A percentile compares a stretch with the other conserved stretches of the same genome.
Conservation (phyloP, 2,888 invertebrate genomes). For the Ennomos erosarius region DNA sequence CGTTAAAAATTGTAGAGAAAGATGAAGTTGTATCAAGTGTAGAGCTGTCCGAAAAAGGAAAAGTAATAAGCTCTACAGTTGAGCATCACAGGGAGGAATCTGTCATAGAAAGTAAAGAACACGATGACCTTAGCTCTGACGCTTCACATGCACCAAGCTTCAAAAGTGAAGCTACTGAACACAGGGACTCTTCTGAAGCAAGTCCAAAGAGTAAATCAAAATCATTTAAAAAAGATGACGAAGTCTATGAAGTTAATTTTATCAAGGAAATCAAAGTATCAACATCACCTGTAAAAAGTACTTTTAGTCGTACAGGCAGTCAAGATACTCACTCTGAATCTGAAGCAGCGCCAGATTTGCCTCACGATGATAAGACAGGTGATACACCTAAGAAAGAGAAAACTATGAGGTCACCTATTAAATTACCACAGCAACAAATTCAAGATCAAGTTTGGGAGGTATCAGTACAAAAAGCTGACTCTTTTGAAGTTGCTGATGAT, state of each 20-base stretch:
- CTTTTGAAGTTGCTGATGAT: slow-evolving; percentile 68
- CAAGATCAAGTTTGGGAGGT: slow-evolving; percentile 80
- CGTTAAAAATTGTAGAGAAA: slow-evolving; percentile 76
- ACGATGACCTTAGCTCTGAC: slow-evolving; percentile 78
- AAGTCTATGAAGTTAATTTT: slow-evolving; percentile 81
- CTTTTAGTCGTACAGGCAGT: slow-evolving; percentile 82
- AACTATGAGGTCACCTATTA: slow-evolving; percentile 70
- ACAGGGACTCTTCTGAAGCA: slow-evolving; percentile 69
- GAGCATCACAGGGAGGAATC: slow-evolving; percentile 81
- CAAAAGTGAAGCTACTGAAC: slow-evolving; percentile 73
- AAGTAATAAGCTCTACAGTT: slow-evolving; percentile 74
- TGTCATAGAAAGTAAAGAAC: slow-evolving; percentile 79
- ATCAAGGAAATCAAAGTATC: slow-evolving; percentile 84
- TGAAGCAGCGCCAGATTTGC: slow-evolving; percentile 80
- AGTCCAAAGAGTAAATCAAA: slow-evolving; percentile 79
- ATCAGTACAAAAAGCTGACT: slow-evolving; percentile 71
- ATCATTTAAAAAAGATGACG: slow-evolving; percentile 79
- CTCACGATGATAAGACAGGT: slow-evolving; percentile 72
- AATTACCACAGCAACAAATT: slow-evolving; percentile 74
- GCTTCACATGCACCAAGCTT: slow-evolving; percentile 78
- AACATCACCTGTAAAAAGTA: slow-evolving; percentile 78
- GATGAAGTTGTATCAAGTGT: slow-evolving; percentile 75
- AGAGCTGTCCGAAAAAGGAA: slow-evolving; percentile 78
- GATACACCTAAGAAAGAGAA: slow-evolving; percentile 74
- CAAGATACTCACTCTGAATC: slow-evolving; percentile 85